A percentile compares a stretch with the other conserved stretches of the same genome.
These are phyloP conservation scores for Glyptemys insculpta DNA, from an alignment of 2,797 vertebrate species.

Conservation along the genomic window DNA sequence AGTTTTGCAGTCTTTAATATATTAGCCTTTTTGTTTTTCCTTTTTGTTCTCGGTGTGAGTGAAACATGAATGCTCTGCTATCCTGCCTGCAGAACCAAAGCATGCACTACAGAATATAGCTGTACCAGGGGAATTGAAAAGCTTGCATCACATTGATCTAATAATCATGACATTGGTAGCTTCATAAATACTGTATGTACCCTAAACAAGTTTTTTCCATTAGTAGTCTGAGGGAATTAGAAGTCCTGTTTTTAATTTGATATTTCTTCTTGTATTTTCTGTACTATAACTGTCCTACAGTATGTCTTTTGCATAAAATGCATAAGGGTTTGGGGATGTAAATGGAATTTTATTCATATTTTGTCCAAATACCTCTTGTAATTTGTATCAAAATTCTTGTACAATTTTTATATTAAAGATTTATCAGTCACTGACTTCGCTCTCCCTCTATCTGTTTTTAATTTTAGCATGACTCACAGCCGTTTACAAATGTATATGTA, in stretches of 20 bases:
- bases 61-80: slow-evolving; percentile 61
- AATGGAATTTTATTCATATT: slow-evolving; percentile 99
- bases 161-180: slow-evolving; percentile 87
- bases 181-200: slow-evolving; percentile 91
- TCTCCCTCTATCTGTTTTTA: background rate
- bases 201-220: slow-evolving; percentile 87
- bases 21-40: slow-evolving; percentile 51
- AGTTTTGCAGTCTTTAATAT: background rate
- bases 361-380: slow-evolving; percentile 99
- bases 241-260: slow-evolving; percentile 78
- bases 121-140: slow-evolving; percentile 79
- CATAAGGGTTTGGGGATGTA: slow-evolving; percentile 99
- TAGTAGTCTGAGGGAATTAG: slow-evolving; percentile 87
- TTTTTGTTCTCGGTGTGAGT: slow-evolving; percentile 75
- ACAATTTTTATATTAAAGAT: slow-evolving; percentile 99
- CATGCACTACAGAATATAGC: slow-evolving; percentile 81
- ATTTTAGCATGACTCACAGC: slow-evolving; percentile 17
- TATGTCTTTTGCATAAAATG: slow-evolving; percentile 96
- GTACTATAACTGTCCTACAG: slow-evolving; percentile 92
- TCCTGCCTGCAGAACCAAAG: slow-evolving; percentile 83
- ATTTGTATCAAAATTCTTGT: slow-evolving; percentile 99
- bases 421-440: slow-evolving; percentile 94
- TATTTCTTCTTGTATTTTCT: slow-evolving; percentile 90
- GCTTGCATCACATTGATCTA: slow-evolving; percentile 83
- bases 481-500: slow-evolving; percentile 2